These are phyloP conservation scores for Spinus pinus DNA, from an alignment of 2,797 vertebrate genomes.

Conservation along the genomic window DNA sequence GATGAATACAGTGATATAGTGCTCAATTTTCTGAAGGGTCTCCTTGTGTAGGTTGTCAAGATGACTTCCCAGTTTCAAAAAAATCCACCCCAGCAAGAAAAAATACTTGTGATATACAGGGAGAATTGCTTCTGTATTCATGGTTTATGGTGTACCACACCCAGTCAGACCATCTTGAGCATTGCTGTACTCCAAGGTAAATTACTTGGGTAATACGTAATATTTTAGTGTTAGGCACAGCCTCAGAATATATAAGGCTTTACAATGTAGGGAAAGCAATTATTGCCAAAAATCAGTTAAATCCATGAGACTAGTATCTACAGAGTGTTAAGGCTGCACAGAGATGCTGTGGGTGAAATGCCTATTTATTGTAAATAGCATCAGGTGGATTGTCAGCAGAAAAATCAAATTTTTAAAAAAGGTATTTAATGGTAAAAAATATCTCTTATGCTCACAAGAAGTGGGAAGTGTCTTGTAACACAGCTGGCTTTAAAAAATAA, in stretches of 20 bases:
- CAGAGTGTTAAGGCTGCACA: constrained; percentile 19
- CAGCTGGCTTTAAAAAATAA: background rate
- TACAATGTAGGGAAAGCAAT: constrained; percentile 10
- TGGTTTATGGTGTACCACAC: background rate
- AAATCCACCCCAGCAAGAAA: background rate
- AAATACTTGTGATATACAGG: background rate
- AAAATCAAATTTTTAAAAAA: background rate
- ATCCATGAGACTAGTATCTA: background rate
- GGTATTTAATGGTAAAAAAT: background rate
- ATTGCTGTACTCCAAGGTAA: constrained; percentile 36
- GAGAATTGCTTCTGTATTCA: background rate
- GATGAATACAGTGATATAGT: background rate
- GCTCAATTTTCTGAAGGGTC: background rate
- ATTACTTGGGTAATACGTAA: background rate
- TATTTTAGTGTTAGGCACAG: background rate
- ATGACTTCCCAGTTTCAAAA: constrained; percentile 27
- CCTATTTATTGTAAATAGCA: background rate
- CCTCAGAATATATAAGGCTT: constrained; percentile 53
- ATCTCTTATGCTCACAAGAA: background rate
- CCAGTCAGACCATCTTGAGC: constrained; percentile 29
- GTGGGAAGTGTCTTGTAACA: background rate
- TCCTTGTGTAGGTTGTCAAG: background rate
- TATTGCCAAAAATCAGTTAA: constrained; percentile 39
- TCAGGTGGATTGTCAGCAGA: background rate
- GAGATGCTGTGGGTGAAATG: background rate